Conservation (phyloP, 2,797 vertebrate species). For the Manis crassicaudata region DNA sequence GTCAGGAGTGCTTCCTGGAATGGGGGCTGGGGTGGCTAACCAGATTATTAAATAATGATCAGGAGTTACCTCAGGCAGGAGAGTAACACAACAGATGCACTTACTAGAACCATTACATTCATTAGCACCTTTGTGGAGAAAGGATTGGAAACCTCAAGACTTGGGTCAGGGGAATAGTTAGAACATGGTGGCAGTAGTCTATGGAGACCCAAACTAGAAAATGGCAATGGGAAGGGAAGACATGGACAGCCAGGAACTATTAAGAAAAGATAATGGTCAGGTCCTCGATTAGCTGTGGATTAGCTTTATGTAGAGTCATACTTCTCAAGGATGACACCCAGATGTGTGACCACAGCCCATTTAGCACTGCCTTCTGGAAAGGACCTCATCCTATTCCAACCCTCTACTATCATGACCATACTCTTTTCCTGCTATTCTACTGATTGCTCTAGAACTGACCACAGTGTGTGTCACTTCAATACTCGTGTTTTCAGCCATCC, state of each 20-base stretch:
- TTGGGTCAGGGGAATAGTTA: background rate
- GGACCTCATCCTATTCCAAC: background rate
- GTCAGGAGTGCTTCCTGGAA: background rate
- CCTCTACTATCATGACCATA: background rate
- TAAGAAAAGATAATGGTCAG: background rate
- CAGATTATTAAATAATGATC: constrained; percentile 24
- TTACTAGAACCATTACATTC: background rate
- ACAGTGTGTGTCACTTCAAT: background rate
- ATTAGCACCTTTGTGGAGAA: background rate
- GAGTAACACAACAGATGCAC: background rate
- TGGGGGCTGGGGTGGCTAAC: background rate
- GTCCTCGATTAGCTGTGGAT: background rate
- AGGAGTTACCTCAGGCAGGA: background rate
- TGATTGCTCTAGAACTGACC: background rate
- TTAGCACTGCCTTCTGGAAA: background rate
- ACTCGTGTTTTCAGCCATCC: background rate
- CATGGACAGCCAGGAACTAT: background rate
- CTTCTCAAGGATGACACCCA: constrained; percentile 4
- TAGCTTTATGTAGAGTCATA: background rate
- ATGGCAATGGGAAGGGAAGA: background rate
- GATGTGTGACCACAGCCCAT: background rate
- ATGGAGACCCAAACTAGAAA: background rate
- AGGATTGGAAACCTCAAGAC: background rate
- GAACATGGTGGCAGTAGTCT: background rate
- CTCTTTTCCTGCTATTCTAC: background rate